phyloP scores from a whole-genome alignment of 2,888 invertebrate genomes.

The Dryococelus australis region DNA sequence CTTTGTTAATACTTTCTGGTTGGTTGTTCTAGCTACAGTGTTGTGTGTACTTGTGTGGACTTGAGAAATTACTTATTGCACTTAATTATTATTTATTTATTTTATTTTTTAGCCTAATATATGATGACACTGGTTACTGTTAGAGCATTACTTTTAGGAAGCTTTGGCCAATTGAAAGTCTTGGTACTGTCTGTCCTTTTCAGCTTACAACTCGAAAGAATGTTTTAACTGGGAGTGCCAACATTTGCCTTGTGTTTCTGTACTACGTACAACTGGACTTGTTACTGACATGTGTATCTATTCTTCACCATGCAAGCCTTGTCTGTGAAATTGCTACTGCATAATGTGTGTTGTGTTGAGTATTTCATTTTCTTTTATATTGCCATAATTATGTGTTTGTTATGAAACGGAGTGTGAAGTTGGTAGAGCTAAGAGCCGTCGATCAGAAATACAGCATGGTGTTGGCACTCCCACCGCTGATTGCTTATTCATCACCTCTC shows the following conservation, averaged over 20 bases:
- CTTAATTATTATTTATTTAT: neutral
- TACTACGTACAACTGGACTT: neutral
- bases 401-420: neutral
- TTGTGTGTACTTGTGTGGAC: neutral
- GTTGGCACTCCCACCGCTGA: neutral
- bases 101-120: neutral
- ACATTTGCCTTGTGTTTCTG: neutral
- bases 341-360: no score
- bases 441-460: neutral
- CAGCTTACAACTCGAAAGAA: constrained; percentile 26
- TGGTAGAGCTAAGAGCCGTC: neutral
- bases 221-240: neutral
- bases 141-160: neutral
- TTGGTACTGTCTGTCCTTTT: constrained; percentile 36
- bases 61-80: neutral
- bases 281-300: no score
- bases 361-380: no score
- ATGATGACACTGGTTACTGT: neutral
- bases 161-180: neutral
- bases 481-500: neutral
- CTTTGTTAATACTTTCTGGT: neutral
- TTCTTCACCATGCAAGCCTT: no score
- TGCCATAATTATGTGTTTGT: no score
- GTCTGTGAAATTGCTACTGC: no score
- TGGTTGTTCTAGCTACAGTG: neutral